Base-by-base conservation (phyloP, 2,113 vertebrate species). In the Urocolius indicus region DNA sequence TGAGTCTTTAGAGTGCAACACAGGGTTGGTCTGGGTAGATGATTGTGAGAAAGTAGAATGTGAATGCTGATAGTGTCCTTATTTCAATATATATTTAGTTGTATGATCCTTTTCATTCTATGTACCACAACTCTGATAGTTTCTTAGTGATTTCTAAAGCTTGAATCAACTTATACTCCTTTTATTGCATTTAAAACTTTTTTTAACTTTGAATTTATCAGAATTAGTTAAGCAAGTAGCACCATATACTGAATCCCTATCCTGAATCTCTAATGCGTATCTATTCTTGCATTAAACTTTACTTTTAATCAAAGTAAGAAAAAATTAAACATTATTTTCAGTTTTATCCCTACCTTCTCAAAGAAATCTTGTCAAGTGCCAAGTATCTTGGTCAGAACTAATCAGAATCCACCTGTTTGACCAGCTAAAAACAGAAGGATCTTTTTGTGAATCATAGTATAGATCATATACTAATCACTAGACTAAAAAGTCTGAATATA, bases 101-200 rank as follows among this genome's bases (percentile, higher is more conserved):
- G 13, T 4, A 34, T 4, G 2, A 1, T 1, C 16, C 8, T 43
- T 45, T 51, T 38, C 45, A 79, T 20, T 2, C 3, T 23, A 26
- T 16, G 68, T 16, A 55, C 8, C 0, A 0, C 20, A 79, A 61
- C 58, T 88, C 18, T 55, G 24, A 58, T 1, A 21, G 6, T 46
- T 69, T 43, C 46, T 26, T 7, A 10, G 57, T 4, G 5, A 22
- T 45, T 51, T 54, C 26, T 43, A 74, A 38, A 78, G 26, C 16
- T 15, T 36, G 49, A 51, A 65, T 16, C 3, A 68, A 34, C 22
- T 51, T 52, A 16, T 18, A 55, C 38, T 72, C 1, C 36, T 88
- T 91, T 68, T 43, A 72, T 16, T 72, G 24, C 13, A 48, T 82
- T 75, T 85, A 38, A 54, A 29, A 63, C 63, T 51, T 32, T 46